Percentiles rank a stretch among this genome's conserved stretches.
Evolutionary conservation across 2,113 vertebrate genomes (phyloP).

Genomic region (Pteropus alecto): DNA sequence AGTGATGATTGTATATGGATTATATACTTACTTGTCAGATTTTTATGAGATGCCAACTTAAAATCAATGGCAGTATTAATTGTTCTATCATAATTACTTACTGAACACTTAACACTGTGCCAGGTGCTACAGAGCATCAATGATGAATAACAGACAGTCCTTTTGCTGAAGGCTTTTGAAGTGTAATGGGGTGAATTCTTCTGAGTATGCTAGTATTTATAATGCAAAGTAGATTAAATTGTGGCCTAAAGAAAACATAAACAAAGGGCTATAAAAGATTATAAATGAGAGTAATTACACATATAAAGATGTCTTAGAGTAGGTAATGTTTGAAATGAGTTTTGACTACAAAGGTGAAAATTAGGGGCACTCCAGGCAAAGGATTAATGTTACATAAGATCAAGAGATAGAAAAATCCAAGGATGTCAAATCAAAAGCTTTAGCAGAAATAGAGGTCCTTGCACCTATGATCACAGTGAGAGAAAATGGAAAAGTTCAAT

Average conservation of each 20-base stretch:
- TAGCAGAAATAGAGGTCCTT: not conserved
- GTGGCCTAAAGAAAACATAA: conserved; percentile 10
- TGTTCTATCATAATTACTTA: too few species aligned
- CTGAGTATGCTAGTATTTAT: conserved; percentile 1
- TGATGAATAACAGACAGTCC: too few species aligned
- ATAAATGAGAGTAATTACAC: not conserved
- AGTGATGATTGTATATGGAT: not conserved
- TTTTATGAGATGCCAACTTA: conserved; percentile 29
- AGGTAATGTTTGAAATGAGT: not conserved
- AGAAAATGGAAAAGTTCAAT: not conserved
- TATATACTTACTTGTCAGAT: not conserved
- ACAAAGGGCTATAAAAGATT: not conserved
- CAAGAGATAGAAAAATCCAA: not conserved
- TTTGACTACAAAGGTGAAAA: conserved; percentile 43
- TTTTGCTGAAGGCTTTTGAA: too few species aligned
- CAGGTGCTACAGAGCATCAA: too few species aligned
- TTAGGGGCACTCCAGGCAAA: not conserved
- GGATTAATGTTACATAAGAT: not conserved
- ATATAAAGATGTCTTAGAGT: not conserved
- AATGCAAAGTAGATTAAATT: not conserved
- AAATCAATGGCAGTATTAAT: not conserved
- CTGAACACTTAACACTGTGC: too few species aligned
- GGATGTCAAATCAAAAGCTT: not conserved
- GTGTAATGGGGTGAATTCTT: not conserved
- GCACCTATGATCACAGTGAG: not conserved